phyloP scores from a whole-genome alignment of 2,888 invertebrate species.

The Oxytorus armatus region DNA sequence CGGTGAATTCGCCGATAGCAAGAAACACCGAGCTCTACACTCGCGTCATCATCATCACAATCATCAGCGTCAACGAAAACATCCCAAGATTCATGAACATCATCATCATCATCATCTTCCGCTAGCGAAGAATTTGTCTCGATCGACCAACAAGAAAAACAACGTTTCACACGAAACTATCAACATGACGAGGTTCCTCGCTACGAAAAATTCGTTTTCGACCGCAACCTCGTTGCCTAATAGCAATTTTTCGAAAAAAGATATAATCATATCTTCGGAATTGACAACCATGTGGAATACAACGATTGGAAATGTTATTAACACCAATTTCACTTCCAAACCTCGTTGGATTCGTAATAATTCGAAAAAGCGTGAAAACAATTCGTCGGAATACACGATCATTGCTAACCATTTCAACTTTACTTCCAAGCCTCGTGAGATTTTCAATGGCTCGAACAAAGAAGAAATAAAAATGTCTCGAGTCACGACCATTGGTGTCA shows the following conservation, averaged over 20 bases:
- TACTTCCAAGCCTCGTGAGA: neutral
- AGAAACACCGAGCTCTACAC: conserved; percentile 51
- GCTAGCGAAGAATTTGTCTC: conserved; percentile 6
- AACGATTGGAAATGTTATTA: neutral
- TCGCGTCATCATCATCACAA: conserved; percentile 31
- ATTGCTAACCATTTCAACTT: neutral
- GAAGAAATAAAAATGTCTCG: neutral
- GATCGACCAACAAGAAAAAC: conserved; percentile 18
- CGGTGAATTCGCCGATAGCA: conserved; percentile 46
- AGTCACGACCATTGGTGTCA: neutral
- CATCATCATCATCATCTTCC: conserved; percentile 48
- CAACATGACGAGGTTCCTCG: conserved; percentile 15
- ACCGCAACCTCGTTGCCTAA: neutral
- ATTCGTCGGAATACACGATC: neutral
- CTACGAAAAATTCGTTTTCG: neutral
- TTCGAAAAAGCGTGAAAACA: conserved; percentile 4
- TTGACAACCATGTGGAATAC: neutral
- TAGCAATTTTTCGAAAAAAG: neutral
- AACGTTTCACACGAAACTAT: conserved; percentile 5
- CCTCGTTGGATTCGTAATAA: neutral
- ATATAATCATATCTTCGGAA: neutral
- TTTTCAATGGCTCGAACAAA: neutral
- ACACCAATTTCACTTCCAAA: neutral
- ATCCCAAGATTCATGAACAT: conserved; percentile 34
- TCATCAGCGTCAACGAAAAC: conserved; percentile 50